Evolutionary conservation across 2,113 vertebrate species (phyloP).

Genomic region (Pycnonotus jocosus): DNA sequence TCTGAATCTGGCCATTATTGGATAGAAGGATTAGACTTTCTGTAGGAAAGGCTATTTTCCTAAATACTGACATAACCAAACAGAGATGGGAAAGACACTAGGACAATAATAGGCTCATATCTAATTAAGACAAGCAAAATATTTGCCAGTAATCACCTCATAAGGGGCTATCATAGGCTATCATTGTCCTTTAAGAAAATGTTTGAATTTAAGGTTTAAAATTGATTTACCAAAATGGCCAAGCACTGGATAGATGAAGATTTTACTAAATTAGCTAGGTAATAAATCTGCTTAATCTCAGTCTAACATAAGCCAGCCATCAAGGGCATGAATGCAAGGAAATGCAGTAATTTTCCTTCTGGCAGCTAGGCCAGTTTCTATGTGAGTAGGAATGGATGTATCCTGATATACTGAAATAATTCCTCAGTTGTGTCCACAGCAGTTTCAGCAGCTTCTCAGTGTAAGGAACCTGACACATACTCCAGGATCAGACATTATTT

Average conservation of each 20-base stretch:
- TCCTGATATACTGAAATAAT: not conserved
- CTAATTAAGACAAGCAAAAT: not conserved
- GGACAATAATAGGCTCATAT: not conserved
- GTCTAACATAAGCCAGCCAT: not conserved
- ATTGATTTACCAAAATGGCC: not conserved
- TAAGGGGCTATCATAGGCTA: not conserved
- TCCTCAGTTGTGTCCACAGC: not conserved
- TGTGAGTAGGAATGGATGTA: not conserved
- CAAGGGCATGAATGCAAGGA: not conserved
- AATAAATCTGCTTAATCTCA: constrained; percentile 12
- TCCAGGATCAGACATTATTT: not conserved
- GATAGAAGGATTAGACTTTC: not conserved
- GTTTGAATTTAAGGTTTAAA: not conserved
- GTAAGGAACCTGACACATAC: not conserved
- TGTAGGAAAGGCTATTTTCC: not conserved
- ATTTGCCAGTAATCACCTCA: not conserved
- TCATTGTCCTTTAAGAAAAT: not conserved
- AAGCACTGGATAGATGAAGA: not conserved
- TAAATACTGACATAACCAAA: not conserved
- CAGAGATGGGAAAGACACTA: not conserved
- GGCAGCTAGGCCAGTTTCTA: not conserved
- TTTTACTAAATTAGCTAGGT: not conserved
- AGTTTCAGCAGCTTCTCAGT: not conserved
- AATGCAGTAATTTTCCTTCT: not conserved
- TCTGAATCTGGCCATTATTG: not conserved